phyloP scores from a whole-genome alignment of 2,113 vertebrate species.

The Recurvirostra avosetta region DNA sequence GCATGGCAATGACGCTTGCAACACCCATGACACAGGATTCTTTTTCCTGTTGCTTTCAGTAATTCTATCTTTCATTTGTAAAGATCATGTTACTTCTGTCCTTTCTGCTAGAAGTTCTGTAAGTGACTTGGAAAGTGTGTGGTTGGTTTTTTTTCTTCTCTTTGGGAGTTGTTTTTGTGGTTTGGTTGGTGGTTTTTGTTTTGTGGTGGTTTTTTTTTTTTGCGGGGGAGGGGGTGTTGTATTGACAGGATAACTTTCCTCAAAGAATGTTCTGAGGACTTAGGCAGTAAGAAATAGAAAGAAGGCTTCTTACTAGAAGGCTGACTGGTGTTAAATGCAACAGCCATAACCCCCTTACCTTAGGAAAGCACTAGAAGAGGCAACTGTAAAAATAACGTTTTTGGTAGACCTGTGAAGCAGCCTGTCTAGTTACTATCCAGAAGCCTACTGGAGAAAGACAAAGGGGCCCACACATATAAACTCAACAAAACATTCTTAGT shows the following conservation, averaged over 20 bases:
- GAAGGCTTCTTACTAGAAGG: background rate
- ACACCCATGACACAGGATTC: background rate
- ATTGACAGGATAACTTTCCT: background rate
- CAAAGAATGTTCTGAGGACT: background rate
- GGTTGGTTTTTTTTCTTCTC: background rate
- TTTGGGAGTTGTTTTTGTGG: background rate
- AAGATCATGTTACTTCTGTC: background rate
- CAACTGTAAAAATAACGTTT: background rate
- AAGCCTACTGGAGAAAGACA: background rate
- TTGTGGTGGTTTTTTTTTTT: background rate
- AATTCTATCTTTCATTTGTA: background rate
- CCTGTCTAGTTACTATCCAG: background rate
- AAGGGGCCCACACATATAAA: background rate
- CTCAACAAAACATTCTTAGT: background rate
- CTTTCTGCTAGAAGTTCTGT: background rate
- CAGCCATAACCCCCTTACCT: background rate
- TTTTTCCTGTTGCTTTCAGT: background rate
- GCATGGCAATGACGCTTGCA: accelerated
- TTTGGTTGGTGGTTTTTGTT: background rate
- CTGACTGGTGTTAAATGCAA: background rate
- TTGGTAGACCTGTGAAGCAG: background rate
- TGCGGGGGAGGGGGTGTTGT: background rate
- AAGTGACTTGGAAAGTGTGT: background rate
- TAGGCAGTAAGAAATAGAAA: background rate
- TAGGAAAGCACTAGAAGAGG: background rate